Evolutionary conservation across 2,113 vertebrate genomes (phyloP), one percentile per base, ranked within the genome.

Genomic region (Syngnathus typhle): DNA sequence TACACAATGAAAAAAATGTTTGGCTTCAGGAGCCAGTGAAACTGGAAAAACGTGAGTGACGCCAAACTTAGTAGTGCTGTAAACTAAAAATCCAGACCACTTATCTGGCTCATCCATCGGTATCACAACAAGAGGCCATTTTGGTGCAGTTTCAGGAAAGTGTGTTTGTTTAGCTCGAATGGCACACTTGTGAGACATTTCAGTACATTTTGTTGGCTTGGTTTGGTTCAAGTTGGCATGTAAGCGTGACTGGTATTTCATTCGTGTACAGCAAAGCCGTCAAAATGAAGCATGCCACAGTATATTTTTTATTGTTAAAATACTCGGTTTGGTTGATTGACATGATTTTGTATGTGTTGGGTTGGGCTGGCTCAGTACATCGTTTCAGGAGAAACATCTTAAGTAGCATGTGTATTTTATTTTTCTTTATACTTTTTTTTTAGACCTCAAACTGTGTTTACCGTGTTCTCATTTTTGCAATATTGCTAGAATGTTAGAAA

Each of bases 21-120:
- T 44, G 65, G 70, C 73, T 67, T 65, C 44, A 59, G 51, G 71
- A 82, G 75, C 78, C 70, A 77, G 82, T 1, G 69, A 76, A 87
- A 87, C 85, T 87, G 84, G 87, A 89, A 90, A 87, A 88, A 86
- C 82, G 74, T 7, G 61, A 74, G 80, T 71, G 76, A 74, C 58
- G 47, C 76, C 80, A 82, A 62, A 63, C 76, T 85, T 73, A 87
- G 84, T 79, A 87, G 84, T 80, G 84, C 86, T 88, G 85, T 65
- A 80, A 60, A 68, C 72, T 65, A 76, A 77, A 82, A 80, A 32
- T 68, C 67, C 2, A 65, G 54, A 58, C 38, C 2, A 16, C 71
- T 77, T 71, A 73, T 79, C 60, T 27, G 69, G 59, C 39, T 61
- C 60, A 70, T 81, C 72, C 44, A 36, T 2, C 37, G 78, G 60